Evolutionary conservation across 2,113 vertebrate species (phyloP).

Genomic region (Mobula birostris): DNA sequence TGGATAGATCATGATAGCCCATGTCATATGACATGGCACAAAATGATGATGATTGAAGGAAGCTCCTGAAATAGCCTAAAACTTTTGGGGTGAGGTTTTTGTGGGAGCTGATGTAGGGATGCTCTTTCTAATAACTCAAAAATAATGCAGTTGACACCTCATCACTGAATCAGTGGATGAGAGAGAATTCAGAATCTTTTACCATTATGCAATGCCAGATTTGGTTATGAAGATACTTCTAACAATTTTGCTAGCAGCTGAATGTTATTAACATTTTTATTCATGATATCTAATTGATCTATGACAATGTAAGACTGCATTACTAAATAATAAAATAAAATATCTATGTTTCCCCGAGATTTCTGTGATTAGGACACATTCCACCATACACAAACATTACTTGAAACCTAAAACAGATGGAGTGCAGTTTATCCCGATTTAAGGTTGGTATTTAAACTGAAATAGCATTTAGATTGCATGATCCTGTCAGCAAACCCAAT

Average conservation of each 20-base stretch:
- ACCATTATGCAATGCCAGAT: not conserved
- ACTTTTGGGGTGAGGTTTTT: not conserved
- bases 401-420: slow-evolving; percentile 21
- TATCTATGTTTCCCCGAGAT: not conserved
- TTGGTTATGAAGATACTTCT: not conserved
- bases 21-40: no score
- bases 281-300: not conserved
- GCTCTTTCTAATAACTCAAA: no score
- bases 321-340: not conserved
- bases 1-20: no score
- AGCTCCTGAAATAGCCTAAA: not conserved
- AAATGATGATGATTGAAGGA: not conserved
- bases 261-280: not conserved
- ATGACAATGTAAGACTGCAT: not conserved
- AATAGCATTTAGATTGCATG: slow-evolving; percentile 21
- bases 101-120: not conserved
- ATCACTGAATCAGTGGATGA: not conserved
- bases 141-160: not conserved
- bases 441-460: not conserved
- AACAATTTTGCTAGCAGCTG: not conserved
- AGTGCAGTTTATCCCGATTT: not conserved
- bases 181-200: not conserved
- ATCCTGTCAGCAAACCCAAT: not conserved
- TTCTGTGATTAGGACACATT: not conserved
- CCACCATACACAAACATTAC: not conserved